Percentiles rank a stretch among this genome's conserved stretches.
phyloP scores from a whole-genome alignment of 1,140 invertebrate species.

The Trissolcus basalis region DNA sequence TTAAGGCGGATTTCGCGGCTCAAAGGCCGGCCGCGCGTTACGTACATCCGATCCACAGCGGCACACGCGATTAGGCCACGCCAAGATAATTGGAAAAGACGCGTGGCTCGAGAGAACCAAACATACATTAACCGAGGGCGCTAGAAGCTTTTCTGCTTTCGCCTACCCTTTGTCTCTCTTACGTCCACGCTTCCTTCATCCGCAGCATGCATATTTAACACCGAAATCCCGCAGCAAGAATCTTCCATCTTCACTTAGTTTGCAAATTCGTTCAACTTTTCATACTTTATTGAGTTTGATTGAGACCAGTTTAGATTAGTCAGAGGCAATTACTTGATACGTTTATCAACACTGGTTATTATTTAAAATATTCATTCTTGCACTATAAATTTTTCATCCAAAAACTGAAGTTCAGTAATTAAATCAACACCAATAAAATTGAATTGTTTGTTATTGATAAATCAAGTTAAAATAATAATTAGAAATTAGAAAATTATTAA shows the following conservation, averaged over 20 bases:
- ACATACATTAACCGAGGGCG: constrained; percentile 3
- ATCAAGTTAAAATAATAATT: no score
- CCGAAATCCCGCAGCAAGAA: constrained; percentile 62
- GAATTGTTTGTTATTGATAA: no score
- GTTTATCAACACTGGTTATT: no score
- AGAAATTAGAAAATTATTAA: no score
- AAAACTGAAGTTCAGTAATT: no score
- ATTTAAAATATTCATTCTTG: no score
- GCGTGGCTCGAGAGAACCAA: constrained; percentile 43
- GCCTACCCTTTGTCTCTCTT: constrained; percentile 50
- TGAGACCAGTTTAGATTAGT: neutral
- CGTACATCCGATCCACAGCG: constrained; percentile 60
- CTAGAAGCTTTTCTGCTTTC: constrained; percentile 17
- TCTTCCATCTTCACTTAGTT: constrained; percentile 23
- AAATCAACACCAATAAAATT: no score
- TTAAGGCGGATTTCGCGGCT: constrained; percentile 64
- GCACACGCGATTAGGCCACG: constrained; percentile 70
- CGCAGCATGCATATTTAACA: constrained; percentile 72
- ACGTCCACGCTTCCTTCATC: constrained; percentile 54
- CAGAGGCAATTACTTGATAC: no score
- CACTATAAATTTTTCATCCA: no score
- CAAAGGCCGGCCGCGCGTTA: constrained; percentile 68
- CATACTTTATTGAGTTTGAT: neutral
- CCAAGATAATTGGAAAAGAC: constrained; percentile 74
- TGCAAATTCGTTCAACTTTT: constrained; percentile 58